Percentiles rank a stretch among this genome's conserved stretches.
phyloP scores from a whole-genome alignment of 2,797 vertebrate species.

The Hafferia zeledoni region DNA sequence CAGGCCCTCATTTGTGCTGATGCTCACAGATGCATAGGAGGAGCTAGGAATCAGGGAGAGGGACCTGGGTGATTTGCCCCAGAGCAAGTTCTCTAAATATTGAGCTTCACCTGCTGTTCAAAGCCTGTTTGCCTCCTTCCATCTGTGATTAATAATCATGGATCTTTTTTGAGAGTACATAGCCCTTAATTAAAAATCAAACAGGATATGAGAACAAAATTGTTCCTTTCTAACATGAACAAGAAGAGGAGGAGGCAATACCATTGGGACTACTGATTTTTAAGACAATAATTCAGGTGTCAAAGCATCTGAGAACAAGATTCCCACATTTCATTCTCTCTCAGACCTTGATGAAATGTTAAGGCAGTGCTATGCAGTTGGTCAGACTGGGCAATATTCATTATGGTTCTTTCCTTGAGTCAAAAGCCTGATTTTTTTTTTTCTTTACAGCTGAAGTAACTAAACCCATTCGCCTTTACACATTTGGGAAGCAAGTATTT shows the following conservation, averaged over 20 bases:
- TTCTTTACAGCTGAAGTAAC: neutral
- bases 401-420: neutral
- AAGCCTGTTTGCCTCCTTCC: neutral
- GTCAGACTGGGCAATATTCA: neutral
- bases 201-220: neutral
- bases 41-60: neutral
- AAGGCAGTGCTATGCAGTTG: neutral
- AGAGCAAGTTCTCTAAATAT: neutral
- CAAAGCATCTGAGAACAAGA: neutral
- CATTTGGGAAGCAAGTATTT: neutral
- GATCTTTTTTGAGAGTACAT: neutral
- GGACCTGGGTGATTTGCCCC: neutral
- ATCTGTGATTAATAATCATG: neutral
- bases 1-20: neutral
- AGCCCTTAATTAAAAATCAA: conserved; percentile 5
- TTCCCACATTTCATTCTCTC: neutral
- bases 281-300: neutral
- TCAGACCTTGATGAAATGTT: neutral
- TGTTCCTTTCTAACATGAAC: neutral
- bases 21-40: neutral
- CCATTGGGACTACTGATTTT: neutral
- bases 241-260: neutral
- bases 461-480: neutral
- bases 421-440: neutral
- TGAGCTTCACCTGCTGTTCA: neutral